A percentile compares a stretch with the other conserved stretches of the same genome.
Conservation (phyloP, 2,113 vertebrate species). For the Clarias batrachus region DNA sequence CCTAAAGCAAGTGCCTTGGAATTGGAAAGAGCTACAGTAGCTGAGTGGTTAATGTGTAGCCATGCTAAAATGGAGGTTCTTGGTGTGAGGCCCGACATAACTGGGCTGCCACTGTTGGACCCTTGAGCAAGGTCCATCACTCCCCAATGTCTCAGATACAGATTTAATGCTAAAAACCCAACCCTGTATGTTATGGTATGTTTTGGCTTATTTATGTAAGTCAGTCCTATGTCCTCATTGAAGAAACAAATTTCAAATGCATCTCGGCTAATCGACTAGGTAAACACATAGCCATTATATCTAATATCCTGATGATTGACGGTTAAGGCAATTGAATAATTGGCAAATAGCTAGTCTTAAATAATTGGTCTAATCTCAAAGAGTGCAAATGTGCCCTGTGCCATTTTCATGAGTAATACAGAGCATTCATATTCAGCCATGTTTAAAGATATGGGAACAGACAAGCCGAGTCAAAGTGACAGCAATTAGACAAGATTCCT, state of each 20-base stretch:
- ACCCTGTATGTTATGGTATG: too few relatives aligned
- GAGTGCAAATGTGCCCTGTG: background rate
- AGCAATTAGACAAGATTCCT: constrained; percentile 48
- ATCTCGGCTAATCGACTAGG: background rate
- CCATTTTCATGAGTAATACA: background rate
- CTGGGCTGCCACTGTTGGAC: too few relatives aligned
- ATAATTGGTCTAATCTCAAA: background rate
- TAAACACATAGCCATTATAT: background rate
- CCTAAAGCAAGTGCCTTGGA: too few relatives aligned
- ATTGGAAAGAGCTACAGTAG: too few relatives aligned
- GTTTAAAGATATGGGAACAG: constrained; percentile 36
- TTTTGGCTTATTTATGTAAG: background rate
- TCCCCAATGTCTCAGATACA: too few relatives aligned
- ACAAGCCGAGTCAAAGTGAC: constrained; percentile 51
- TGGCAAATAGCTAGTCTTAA: background rate
- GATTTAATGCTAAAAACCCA: too few relatives aligned
- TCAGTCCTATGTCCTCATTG: background rate
- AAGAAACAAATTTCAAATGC: background rate
- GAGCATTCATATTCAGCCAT: constrained; percentile 2
- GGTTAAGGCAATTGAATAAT: background rate
- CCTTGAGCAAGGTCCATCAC: too few relatives aligned
- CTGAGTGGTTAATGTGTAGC: too few relatives aligned
- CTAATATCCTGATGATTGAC: background rate
- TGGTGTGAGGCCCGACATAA: too few relatives aligned
- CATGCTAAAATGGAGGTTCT: too few relatives aligned